phyloP scores from a whole-genome alignment of 2,888 invertebrate genomes.

The Penaeus monodon region DNA sequence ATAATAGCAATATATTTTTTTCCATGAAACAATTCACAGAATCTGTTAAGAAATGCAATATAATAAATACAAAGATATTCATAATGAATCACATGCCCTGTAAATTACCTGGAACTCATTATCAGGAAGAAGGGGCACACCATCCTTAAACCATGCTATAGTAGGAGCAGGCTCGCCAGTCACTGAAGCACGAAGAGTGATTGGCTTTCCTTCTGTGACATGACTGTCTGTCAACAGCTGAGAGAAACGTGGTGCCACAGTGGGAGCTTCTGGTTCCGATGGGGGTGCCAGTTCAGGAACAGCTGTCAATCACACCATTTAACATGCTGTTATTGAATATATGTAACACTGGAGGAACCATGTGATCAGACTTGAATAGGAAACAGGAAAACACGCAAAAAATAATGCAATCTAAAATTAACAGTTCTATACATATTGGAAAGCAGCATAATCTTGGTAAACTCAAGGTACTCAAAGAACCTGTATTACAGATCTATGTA shows the following conservation, averaged over 20 bases:
- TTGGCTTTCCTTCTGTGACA: conserved; percentile 62
- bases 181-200: conserved; percentile 60
- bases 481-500: too few relatives aligned
- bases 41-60: neutral
- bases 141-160: conserved; percentile 71
- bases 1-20: too few relatives aligned
- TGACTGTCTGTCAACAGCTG: conserved; percentile 57
- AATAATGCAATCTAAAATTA: too few relatives aligned
- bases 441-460: neutral
- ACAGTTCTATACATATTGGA: neutral
- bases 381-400: too few relatives aligned
- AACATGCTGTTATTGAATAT: too few relatives aligned
- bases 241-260: conserved; percentile 63
- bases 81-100: conserved; percentile 1
- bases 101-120: conserved; percentile 54
- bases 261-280: conserved; percentile 28
- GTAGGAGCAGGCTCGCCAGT: conserved; percentile 68
- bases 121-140: conserved; percentile 68
- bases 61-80: conserved; percentile 3
- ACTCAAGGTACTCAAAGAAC: too few relatives aligned
- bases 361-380: too few relatives aligned
- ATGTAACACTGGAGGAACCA: neutral
- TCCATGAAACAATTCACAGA: too few relatives aligned
- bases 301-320: conserved; percentile 22
- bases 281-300: conserved; percentile 54